phyloP scores from a whole-genome alignment of 37 sponge, comb jelly and placozoan species.

The Dysidea cf. avara region DNA sequence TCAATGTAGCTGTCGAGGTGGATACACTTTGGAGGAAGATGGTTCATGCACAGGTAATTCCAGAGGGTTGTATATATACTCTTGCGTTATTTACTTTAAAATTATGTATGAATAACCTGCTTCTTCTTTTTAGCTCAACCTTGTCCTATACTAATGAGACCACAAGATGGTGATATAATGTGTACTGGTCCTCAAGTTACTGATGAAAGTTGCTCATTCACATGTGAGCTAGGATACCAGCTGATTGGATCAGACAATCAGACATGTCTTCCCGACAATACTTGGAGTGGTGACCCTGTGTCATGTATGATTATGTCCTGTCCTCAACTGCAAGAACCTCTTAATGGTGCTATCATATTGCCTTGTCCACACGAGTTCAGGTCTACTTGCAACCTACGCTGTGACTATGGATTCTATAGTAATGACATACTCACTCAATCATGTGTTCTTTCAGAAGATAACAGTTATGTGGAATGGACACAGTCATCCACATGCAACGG shows the following conservation, averaged over 20 bases:
- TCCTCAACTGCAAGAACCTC: too few species aligned
- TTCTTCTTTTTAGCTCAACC: slow-evolving; percentile 23
- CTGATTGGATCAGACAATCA: neutral
- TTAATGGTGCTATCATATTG: too few species aligned
- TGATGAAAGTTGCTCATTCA: slow-evolving; percentile 26
- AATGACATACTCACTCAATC: too few species aligned
- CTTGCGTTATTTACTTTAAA: too few species aligned
- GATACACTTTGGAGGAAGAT: slow-evolving; percentile 10
- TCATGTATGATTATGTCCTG: neutral
- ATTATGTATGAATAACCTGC: too few species aligned
- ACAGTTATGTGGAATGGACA: too few species aligned
- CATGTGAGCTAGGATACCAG: slow-evolving; percentile 24
- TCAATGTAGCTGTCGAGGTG: slow-evolving; percentile 23
- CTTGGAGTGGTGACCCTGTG: slow-evolving; percentile 14
- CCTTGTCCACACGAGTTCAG: too few species aligned
- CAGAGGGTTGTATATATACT: too few species aligned
- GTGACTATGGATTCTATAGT: too few species aligned
- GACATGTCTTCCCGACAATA: slow-evolving; percentile 16
- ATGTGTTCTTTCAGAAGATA: too few species aligned
- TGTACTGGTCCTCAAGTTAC: slow-evolving; percentile 46
- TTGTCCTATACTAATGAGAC: slow-evolving; percentile 20
- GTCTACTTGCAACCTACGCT: too few species aligned
- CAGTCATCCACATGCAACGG: too few species aligned
- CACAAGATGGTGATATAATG: slow-evolving; percentile 22
- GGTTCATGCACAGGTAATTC: neutral